Evolutionary conservation across 2,113 vertebrate species (phyloP).

Genomic region (Gracilinanus agilis): DNA sequence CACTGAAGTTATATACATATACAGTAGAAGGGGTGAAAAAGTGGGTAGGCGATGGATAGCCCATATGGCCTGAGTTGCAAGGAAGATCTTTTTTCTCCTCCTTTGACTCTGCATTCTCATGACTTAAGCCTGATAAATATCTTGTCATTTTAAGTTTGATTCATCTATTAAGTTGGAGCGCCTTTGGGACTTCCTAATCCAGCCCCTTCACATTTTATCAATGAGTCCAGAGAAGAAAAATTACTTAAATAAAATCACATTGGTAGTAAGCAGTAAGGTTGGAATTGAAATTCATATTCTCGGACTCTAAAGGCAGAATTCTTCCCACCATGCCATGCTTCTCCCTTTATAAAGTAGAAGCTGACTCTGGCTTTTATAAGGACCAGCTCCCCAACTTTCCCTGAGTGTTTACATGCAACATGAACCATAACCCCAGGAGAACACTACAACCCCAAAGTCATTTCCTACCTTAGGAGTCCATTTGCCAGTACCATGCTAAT

Average conservation of each 20-base stretch:
- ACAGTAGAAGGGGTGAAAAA: not conserved
- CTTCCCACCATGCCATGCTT: not conserved
- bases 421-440: not conserved
- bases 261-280: not conserved
- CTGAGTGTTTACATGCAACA: not conserved
- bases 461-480: not conserved
- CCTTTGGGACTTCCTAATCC: not conserved
- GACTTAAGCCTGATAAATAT: not conserved
- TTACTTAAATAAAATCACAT: not conserved
- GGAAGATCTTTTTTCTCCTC: not conserved
- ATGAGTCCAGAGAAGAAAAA: not conserved
- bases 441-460: not conserved
- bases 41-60: not conserved
- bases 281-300: not conserved
- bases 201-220: not conserved
- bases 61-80: not conserved
- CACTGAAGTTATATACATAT: conserved; percentile 39
- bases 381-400: not conserved
- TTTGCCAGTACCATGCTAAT: not conserved
- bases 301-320: not conserved
- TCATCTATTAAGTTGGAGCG: not conserved
- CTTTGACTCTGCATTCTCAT: conserved; percentile 28
- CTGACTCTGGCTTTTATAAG: not conserved
- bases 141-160: conserved; percentile 2
- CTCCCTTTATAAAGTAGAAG: conserved; percentile 4